Evolutionary conservation across 2,888 invertebrate species (phyloP).

Genomic region (Chaitophorus viminalis): DNA sequence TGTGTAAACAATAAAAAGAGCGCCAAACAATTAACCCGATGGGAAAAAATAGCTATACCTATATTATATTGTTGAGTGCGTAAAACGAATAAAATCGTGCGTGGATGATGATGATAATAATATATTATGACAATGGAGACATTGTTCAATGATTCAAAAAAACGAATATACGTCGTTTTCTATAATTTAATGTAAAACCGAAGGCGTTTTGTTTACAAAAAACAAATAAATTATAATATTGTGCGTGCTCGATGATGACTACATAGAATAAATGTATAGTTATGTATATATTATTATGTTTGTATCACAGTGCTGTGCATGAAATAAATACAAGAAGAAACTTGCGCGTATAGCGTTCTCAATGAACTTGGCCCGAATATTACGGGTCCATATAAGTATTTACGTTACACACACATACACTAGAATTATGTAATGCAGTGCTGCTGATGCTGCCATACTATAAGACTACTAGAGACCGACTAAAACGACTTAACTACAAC

Average conservation of each 20-base stretch:
- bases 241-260: background rate
- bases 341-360: background rate
- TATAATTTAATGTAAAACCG: constrained; percentile 11
- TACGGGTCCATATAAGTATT: background rate
- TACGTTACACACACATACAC: background rate
- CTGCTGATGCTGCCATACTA: background rate
- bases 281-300: background rate
- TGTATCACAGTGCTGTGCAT: background rate
- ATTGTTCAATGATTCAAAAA: background rate
- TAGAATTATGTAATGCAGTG: constrained; percentile 2
- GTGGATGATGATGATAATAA: background rate
- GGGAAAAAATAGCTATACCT: background rate
- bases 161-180: background rate
- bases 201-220: constrained; percentile 40
- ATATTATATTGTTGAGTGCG: background rate
- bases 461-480: background rate
- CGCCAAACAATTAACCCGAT: background rate
- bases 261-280: too few relatives aligned
- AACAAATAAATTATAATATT: constrained; percentile 24
- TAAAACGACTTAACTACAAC: background rate
- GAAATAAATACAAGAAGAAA: background rate
- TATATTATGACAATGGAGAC: background rate
- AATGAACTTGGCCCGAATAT: constrained; percentile 49
- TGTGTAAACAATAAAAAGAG: constrained; percentile 1
- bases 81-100: background rate